Evolutionary conservation across 1,140 invertebrate genomes (phyloP).

Genomic region (Habropoda laboriosa): DNA sequence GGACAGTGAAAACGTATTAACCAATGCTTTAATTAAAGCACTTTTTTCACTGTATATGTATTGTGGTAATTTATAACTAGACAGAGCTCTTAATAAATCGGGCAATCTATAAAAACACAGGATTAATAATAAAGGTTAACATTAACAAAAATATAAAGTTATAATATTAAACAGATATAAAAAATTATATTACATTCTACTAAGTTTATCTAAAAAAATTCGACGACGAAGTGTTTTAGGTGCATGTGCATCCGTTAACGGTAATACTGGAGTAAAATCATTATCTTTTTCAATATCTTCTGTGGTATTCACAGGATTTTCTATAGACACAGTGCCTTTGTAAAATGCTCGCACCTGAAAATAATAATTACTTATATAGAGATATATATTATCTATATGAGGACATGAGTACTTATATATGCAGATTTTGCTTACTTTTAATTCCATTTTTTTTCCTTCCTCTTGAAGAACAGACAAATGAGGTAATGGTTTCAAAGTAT

Average conservation of each 20-base stretch:
- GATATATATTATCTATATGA: not conserved
- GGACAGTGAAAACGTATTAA: slow-evolving; percentile 78
- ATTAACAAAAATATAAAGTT: not conserved
- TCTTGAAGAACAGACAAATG: slow-evolving; percentile 76
- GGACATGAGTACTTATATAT: too few species aligned
- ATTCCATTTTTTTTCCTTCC: slow-evolving; percentile 74
- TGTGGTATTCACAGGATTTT: slow-evolving; percentile 47
- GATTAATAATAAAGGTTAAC: slow-evolving; percentile 1
- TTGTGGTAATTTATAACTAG: slow-evolving; percentile 50
- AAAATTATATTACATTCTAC: slow-evolving; percentile 72
- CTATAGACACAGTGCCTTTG: slow-evolving; percentile 69
- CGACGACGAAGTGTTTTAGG: slow-evolving; percentile 76
- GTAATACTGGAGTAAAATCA: slow-evolving; percentile 68
- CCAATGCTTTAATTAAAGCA: slow-evolving; percentile 71
- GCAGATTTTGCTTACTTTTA: slow-evolving; percentile 71
- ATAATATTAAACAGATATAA: slow-evolving; percentile 4
- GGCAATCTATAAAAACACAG: slow-evolving; percentile 71
- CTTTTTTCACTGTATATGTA: slow-evolving; percentile 64
- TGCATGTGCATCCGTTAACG: slow-evolving; percentile 75
- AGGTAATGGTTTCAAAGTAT: slow-evolving; percentile 75
- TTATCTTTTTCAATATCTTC: slow-evolving; percentile 43
- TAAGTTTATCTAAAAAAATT: slow-evolving; percentile 80
- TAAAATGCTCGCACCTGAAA: slow-evolving; percentile 77
- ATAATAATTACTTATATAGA: slow-evolving; percentile 20
- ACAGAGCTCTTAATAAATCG: slow-evolving; percentile 75